Conservation (phyloP, 1,140 invertebrate species). For the Trinorchestia longiramus region DNA sequence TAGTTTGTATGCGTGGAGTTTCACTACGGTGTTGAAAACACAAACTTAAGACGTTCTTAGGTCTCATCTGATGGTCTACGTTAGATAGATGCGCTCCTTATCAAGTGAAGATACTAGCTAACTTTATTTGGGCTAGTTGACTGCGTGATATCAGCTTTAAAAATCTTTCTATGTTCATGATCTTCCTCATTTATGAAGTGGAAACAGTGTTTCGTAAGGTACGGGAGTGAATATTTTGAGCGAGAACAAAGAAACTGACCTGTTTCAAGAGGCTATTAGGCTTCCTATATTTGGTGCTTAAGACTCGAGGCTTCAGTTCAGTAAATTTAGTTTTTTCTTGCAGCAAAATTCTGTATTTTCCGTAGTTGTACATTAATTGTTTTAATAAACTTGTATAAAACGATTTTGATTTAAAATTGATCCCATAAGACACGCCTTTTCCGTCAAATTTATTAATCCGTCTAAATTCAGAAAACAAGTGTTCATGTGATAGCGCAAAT, state of each 20-base stretch:
- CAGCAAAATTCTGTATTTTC: too few species aligned
- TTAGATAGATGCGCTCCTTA: neutral
- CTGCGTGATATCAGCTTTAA: neutral
- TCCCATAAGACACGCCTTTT: too few species aligned
- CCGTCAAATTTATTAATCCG: too few species aligned
- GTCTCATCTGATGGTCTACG: neutral
- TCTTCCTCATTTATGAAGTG: neutral
- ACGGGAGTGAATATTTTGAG: neutral
- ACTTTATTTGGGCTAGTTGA: neutral
- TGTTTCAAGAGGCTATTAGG: too few species aligned
- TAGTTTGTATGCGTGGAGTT: constrained; percentile 14
- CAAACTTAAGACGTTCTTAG: neutral
- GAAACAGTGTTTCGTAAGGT: neutral
- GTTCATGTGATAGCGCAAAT: too few species aligned
- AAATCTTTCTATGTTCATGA: neutral
- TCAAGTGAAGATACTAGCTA: neutral
- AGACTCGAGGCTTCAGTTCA: too few species aligned
- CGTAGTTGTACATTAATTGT: too few species aligned
- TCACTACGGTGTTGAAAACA: neutral
- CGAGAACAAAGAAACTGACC: neutral
- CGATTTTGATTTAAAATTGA: too few species aligned
- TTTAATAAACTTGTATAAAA: too few species aligned
- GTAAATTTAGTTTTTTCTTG: too few species aligned
- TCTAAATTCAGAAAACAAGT: too few species aligned
- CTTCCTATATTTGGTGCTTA: too few species aligned